Percentiles rank a stretch among this genome's conserved stretches.
Evolutionary conservation across 2,113 vertebrate species (phyloP).

Genomic region (Albula goreensis): DNA sequence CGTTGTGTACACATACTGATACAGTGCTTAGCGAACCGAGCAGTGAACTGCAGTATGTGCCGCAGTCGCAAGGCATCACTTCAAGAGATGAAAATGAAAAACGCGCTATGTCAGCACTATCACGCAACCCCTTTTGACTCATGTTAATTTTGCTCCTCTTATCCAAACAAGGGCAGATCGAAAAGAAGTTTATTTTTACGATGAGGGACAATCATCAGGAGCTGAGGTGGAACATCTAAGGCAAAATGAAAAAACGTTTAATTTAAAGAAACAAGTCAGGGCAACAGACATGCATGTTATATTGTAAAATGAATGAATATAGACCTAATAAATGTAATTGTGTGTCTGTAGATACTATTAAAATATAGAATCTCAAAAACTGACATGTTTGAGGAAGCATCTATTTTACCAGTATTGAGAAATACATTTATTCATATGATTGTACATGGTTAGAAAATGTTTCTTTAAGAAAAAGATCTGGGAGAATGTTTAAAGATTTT

Average conservation of each 20-base stretch:
- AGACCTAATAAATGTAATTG: not conserved
- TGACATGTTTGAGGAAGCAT: no score
- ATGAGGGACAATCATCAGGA: conserved; percentile 10
- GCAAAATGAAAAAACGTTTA: not conserved
- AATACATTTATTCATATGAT: no score
- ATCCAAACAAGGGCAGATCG: conserved; percentile 27
- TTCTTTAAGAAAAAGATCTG: no score
- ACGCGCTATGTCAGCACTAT: conserved; percentile 39
- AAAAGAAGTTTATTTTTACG: conserved; percentile 5
- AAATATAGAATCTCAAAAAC: no score
- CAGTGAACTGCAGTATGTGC: conserved; percentile 32
- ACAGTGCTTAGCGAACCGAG: not conserved
- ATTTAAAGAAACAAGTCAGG: not conserved
- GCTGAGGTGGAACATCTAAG: not conserved
- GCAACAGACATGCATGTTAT: not conserved
- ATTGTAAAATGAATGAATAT: not conserved
- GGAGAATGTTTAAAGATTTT: no score
- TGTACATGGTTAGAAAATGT: no score
- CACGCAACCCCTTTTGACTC: conserved; percentile 31
- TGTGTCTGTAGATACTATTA: no score
- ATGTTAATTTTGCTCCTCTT: conserved; percentile 32
- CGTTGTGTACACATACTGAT: not conserved
- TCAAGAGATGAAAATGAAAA: conserved; percentile 33
- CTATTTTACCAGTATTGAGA: no score
- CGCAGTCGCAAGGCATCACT: conserved; percentile 40